A percentile compares a stretch with the other conserved stretches of the same genome.
Conservation (phyloP, 1,140 invertebrate genomes). For the Helicoverpa armigera region DNA sequence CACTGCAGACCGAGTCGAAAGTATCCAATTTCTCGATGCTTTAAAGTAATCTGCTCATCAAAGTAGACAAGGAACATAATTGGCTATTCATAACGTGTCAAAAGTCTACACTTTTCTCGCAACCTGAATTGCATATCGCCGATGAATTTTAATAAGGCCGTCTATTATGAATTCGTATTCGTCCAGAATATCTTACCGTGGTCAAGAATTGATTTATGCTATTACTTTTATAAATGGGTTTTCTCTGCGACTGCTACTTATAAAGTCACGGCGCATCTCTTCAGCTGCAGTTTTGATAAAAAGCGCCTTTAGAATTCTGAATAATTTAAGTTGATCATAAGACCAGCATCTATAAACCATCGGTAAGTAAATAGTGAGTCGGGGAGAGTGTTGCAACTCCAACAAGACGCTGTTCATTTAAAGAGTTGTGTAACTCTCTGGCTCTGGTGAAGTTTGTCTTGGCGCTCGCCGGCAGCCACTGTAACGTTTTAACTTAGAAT, state of each 20-base stretch:
- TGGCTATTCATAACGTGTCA: conserved; percentile 53
- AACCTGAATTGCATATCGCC: conserved; percentile 56
- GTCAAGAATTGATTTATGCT: conserved; percentile 68
- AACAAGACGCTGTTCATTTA: conserved; percentile 64
- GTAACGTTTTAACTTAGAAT: conserved; percentile 54
- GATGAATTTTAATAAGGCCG: conserved; percentile 63
- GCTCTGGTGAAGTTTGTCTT: conserved; percentile 57
- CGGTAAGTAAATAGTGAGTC: conserved; percentile 55
- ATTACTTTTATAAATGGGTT: conserved; percentile 62
- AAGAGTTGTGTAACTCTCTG: conserved; percentile 60
- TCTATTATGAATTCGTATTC: conserved; percentile 67
- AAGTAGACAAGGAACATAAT: conserved; percentile 32
- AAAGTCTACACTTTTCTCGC: conserved; percentile 53
- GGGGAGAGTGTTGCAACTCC: conserved; percentile 53
- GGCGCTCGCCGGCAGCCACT: conserved; percentile 45
- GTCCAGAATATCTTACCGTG: conserved; percentile 56
- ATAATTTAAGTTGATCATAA: conserved; percentile 34
- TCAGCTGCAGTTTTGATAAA: conserved; percentile 25
- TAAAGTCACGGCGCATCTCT: conserved; percentile 20
- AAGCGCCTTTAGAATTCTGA: conserved; percentile 33
- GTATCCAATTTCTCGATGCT: not conserved
- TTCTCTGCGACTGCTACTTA: conserved; percentile 50
- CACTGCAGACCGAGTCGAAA: not conserved
- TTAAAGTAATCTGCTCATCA: conserved; percentile 12
- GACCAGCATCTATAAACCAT: conserved; percentile 48